Percentiles rank a stretch among this genome's conserved stretches.
Conservation (phyloP, 1,140 invertebrate species). For the Onthophagus taurus region DNA sequence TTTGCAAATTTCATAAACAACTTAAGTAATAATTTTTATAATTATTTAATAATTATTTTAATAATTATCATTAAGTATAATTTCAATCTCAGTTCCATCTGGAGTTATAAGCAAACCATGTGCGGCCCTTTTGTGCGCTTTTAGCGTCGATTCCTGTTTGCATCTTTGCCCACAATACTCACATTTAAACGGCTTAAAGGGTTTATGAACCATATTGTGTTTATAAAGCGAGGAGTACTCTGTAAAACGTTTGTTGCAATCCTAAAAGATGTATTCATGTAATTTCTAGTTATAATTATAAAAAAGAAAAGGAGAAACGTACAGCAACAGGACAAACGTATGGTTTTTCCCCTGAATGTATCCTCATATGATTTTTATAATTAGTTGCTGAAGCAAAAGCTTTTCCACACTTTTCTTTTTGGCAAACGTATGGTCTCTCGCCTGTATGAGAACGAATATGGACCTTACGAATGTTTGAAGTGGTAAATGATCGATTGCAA, state of each 20-base stretch:
- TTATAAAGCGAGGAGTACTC: conserved; percentile 69
- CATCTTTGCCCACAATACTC: conserved; percentile 47
- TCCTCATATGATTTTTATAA: conserved; percentile 54
- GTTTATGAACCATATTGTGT: conserved; percentile 57
- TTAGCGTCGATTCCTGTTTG: conserved; percentile 49
- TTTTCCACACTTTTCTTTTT: conserved; percentile 45
- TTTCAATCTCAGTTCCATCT: conserved; percentile 31
- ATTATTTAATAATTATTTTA: too few relatives aligned
- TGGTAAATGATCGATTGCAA: conserved; percentile 60
- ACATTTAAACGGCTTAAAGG: conserved; percentile 48
- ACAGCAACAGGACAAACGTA: conserved; percentile 46
- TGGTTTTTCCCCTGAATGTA: conserved; percentile 51
- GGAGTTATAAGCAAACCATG: conserved; percentile 31
- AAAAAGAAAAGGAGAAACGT: conserved; percentile 14
- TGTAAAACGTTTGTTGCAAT: conserved; percentile 60
- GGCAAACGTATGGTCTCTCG: conserved; percentile 55
- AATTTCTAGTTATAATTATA: conserved; percentile 15
- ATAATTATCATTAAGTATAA: too few relatives aligned
- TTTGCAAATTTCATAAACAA: too few relatives aligned
- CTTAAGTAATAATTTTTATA: too few relatives aligned
- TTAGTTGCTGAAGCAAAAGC: conserved; percentile 61
- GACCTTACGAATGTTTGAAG: conserved; percentile 64
- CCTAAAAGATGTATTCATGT: conserved; percentile 30
- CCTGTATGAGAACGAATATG: conserved; percentile 51
- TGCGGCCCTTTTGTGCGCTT: conserved; percentile 43